Evolutionary conservation across 2,113 vertebrate genomes (phyloP), one percentile per base, ranked within the genome.

Genomic region (Varanus komodoensis): DNA sequence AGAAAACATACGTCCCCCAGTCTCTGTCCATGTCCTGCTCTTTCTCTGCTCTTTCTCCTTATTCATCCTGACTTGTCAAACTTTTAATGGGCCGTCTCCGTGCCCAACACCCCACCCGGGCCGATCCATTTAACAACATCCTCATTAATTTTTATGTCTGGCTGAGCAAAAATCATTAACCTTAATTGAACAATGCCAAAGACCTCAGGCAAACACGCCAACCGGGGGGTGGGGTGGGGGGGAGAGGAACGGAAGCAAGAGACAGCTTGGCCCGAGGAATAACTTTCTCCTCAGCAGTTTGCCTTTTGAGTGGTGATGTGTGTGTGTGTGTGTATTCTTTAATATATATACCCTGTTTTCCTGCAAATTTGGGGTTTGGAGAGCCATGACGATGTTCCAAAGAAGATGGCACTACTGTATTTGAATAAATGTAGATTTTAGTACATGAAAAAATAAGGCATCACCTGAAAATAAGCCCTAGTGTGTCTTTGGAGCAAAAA

Each of bases 141-240:
- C 57, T 78, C 54, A 74, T 86, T 74, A 57, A 61, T 57, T 57
- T 61, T 86, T 75, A 61, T 77, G 52, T 64, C 34, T 15, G 27
- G 71, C 85, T 77, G 71, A 87, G 85, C 52, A 77, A 87, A 77
- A 75, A 50, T 74, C 69, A 19, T 86, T 86, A 86, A 86, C 71
- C 71, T 86, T 86, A 75, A 86, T 38, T 75, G 84, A 57, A 57
- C 71, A 48, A 9, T 2, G 48, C 84, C 15, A 8, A 5, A 86
- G 48, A 29, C 84, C 29, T 25, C 3, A 2, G 27, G 67, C 54
- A 54, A 54, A 54, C 54, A 54, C 67, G 7, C 44, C 50, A 44
- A 85, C 15, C 14, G 68, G 29, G n/a, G n/a, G n/a, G n/a, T n/a
- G n/a, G n/a, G n/a, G n/a, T n/a, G n/a, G n/a, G n/a, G n/a, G n/a